These are phyloP conservation scores for Aphaenogaster rudis DNA, from an alignment of 1,140 invertebrate species.

Conservation along the genomic window DNA sequence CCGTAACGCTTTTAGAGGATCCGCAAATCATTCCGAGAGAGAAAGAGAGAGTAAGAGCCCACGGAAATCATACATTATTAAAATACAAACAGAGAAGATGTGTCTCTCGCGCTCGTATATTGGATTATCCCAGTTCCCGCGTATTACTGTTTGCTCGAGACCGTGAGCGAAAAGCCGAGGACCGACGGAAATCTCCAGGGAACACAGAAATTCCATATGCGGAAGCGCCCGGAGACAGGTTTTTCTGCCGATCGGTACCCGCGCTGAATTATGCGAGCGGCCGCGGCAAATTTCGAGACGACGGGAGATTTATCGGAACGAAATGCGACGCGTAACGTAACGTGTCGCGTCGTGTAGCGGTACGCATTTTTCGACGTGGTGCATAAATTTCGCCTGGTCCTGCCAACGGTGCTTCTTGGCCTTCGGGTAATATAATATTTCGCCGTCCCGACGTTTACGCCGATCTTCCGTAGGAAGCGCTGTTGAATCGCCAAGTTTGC, in stretches of 20 bases:
- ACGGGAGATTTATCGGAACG: constrained; percentile 64
- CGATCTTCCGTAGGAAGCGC: constrained; percentile 7
- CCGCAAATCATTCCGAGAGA: background rate
- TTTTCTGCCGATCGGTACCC: constrained; percentile 48
- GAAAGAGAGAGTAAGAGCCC: background rate
- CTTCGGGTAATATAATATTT: constrained; percentile 63
- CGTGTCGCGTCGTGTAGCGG: constrained; percentile 31
- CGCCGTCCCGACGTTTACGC: background rate
- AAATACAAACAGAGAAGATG: constrained; percentile 48
- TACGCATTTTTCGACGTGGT: constrained; percentile 58
- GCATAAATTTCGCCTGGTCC: constrained; percentile 60
- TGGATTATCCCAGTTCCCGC: constrained; percentile 45
- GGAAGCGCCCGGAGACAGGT: constrained; percentile 42
- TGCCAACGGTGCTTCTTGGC: background rate
- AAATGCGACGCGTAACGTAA: constrained; percentile 35
- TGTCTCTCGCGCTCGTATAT: constrained; percentile 40
- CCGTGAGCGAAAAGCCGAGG: constrained; percentile 7
- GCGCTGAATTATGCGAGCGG: constrained; percentile 45
- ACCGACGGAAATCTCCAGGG: constrained; percentile 46
- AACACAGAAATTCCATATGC: constrained; percentile 59
- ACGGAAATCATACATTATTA: constrained; percentile 48
- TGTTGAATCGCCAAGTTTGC: constrained; percentile 43
- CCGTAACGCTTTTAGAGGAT: background rate
- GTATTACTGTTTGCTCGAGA: constrained; percentile 52
- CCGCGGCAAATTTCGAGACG: constrained; percentile 51